Base-by-base conservation (phyloP, 2,113 vertebrate species). In the Phocoena sinus region DNA sequence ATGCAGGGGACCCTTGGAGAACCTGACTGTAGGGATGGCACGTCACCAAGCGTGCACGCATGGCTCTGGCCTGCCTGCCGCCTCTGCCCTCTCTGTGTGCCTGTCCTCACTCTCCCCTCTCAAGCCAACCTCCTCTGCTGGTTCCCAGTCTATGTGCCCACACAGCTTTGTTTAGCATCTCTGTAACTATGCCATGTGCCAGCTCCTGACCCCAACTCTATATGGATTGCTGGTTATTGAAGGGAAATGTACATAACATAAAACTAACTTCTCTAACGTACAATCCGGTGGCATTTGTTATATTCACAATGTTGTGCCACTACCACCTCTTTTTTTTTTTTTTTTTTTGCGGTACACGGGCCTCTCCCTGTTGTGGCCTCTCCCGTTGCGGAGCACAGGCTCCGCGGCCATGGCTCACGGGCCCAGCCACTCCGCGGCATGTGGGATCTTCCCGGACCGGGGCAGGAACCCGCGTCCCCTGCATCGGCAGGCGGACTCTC, bases 71-170 rank as follows among this genome's bases (percentile, higher is more conserved):
- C 44, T 1, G 4, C 38, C 38, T 8, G 0, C 15, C 23, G 20
- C 88, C 26, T 53, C 56, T 56, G 15, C 73, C 53, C 58, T 50
- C 8, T 10, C 8, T 14, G 2, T 0, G 0, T 0, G 26, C 26
- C 63, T 41, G 36, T 0, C 33, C 13, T 2, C 53, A 5, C 20
- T 2, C 0, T 5, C 70, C 33, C 33, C 41, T 41, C 73, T 71
- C 73, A 2, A n/a, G 76, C 25, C 14, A 6, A 0, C 77, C 23
- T 47, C 36, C 21, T n/a, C 62, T 15, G 7, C 28, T 0, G 44
- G 12, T 33, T n/a, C 26, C 6, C 14, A 8, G 15, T 2, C 33
- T 38, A 2, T 1, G 17, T 8, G 6, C 18, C 7, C 20, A 18
- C 10, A 8, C 3, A n/a, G 38, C 14, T 38, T 28, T 6, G 0